phyloP scores from a whole-genome alignment of 92 coral and sea anemone genomes.

The Meandrina meandrites region DNA sequence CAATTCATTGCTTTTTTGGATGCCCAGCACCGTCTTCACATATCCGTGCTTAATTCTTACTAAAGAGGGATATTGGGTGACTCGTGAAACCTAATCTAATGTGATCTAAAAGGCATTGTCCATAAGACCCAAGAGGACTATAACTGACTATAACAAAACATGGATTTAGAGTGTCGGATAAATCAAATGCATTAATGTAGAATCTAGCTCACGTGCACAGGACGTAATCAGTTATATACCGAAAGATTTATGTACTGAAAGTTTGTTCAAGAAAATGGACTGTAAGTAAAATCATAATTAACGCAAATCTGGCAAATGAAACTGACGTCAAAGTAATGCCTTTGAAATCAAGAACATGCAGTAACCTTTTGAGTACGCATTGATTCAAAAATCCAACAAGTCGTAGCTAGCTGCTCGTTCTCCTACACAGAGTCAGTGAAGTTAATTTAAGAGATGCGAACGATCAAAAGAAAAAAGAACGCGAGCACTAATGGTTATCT shows the following conservation, averaged over 20 bases:
- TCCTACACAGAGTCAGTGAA: background rate
- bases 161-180: background rate
- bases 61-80: background rate
- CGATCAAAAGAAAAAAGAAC: background rate
- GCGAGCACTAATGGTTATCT: background rate
- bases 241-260: background rate
- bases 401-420: background rate
- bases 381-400: background rate
- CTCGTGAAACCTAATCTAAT: background rate
- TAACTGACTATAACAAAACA: background rate
- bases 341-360: background rate
- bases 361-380: background rate
- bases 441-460: background rate
- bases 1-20: background rate
- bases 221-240: background rate
- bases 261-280: background rate
- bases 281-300: background rate
- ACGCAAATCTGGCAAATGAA: no score
- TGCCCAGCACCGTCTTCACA: background rate
- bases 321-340: background rate
- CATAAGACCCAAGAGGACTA: background rate
- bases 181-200: no score
- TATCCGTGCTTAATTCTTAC: background rate
- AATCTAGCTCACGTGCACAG: background rate
- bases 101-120: background rate